A percentile compares a stretch with the other conserved stretches of the same genome.
Evolutionary conservation across 2,888 invertebrate species (phyloP).

Genomic region (Tupiocoris notatus): DNA sequence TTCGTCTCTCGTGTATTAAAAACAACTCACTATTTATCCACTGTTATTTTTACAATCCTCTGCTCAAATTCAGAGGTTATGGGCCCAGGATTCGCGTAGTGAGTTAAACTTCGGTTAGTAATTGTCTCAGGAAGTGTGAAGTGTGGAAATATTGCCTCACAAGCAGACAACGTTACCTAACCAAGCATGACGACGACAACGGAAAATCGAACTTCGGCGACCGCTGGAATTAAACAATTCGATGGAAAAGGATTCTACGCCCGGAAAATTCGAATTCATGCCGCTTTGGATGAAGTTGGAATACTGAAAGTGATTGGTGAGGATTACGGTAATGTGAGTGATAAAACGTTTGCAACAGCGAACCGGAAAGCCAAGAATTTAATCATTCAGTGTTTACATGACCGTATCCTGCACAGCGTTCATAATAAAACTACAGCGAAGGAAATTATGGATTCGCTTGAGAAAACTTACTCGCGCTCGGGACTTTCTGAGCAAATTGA

Average conservation of each 20-base stretch:
- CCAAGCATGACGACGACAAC: not conserved
- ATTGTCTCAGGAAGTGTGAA: constrained; percentile 15
- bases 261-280: constrained; percentile 25
- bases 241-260: constrained; percentile 19
- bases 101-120: not conserved
- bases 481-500: constrained; percentile 19
- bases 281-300: not conserved
- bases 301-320: not conserved
- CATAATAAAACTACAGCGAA: not conserved
- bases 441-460: constrained; percentile 9
- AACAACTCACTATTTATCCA: no score
- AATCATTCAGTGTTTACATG: constrained; percentile 9
- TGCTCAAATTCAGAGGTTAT: not conserved
- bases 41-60: no score
- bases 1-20: no score
- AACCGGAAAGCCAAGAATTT: constrained; percentile 7
- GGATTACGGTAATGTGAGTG: not conserved
- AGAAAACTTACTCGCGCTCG: not conserved
- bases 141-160: not conserved
- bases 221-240: constrained; percentile 20
- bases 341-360: not conserved
- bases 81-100: constrained; percentile 8
- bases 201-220: constrained; percentile 4
- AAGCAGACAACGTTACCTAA: not conserved
- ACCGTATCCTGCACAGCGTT: not conserved